These are phyloP conservation scores for Lordiphosa clarofinis DNA, from an alignment of 1,140 invertebrate genomes.

Conservation along the genomic window DNA sequence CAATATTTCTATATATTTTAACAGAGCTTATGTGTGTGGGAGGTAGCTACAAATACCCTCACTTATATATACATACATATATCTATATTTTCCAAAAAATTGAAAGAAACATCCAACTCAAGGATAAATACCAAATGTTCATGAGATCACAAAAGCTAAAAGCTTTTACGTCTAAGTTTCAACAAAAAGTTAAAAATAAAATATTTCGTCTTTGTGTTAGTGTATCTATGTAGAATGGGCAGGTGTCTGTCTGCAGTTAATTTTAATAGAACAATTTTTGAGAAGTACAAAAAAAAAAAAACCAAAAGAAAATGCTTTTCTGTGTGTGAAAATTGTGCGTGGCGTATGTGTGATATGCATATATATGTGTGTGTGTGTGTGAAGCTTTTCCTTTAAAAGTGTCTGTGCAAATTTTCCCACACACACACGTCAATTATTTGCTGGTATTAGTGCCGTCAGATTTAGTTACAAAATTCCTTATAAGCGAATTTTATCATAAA, in stretches of 20 bases:
- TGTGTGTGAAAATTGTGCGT: constrained; percentile 54
- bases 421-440: constrained; percentile 4
- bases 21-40: constrained; percentile 31
- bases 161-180: constrained; percentile 69
- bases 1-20: neutral
- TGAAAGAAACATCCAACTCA: constrained; percentile 46
- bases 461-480: constrained; percentile 79
- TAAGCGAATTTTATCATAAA: constrained; percentile 60
- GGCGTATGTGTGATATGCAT: constrained; percentile 27
- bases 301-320: constrained; percentile 33
- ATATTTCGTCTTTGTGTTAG: constrained; percentile 19
- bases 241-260: constrained; percentile 76
- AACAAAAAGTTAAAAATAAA: constrained; percentile 68
- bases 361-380: constrained; percentile 25
- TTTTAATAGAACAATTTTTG: constrained; percentile 51
- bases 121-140: constrained; percentile 56
- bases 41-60: constrained; percentile 10
- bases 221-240: constrained; percentile 43
- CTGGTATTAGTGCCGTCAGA: constrained; percentile 51
- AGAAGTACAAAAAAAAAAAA: neutral
- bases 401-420: constrained; percentile 53
- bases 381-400: constrained; percentile 46
- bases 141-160: constrained; percentile 69
- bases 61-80: constrained; percentile 10
- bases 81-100: constrained; percentile 49